Base-by-base conservation (phyloP, 2,797 vertebrate species). In the Halcyon chelicuti region DNA sequence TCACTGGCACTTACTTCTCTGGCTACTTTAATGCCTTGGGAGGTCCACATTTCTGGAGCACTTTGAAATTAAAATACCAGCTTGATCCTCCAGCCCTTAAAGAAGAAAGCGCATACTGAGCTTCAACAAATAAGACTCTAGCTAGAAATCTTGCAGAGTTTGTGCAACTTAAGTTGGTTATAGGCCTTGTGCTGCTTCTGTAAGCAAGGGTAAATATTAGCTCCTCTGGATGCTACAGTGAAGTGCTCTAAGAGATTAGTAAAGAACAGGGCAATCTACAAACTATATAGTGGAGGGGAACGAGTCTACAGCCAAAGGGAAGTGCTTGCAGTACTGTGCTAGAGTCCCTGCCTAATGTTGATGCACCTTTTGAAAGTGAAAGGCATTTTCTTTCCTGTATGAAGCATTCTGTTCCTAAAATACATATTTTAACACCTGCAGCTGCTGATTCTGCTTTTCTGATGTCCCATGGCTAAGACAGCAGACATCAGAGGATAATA, bases 391-490 rank as follows among this genome's bases (percentile, higher is more conserved):
- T 61, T 71, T 67, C 71, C 47, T 55, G 7, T 82, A 40, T 54
- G 52, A 65, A 82, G 29, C 21, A 29, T 85, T 94, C 52, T 76
- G 26, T 92, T 93, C 85, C 72, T 51, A 83, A 94, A 94, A 82
- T 82, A 73, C 4, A 15, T 71, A 20, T 87, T 79, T 67, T 76
- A 95, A 68, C 89, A 91, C 54, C 49, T 87, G 49, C 39, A 60
- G 57, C 61, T 94, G 84, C 42, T 92, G 91, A 84, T 85, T 91
- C 31, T 94, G 67, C 86, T 88, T 83, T 95, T 91, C 63, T 89
- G 26, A 58, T 39, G 44, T 72, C 75, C 42, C 52, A 14, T 63
- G 57, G 40, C 81, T 89, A 90, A 88, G 80, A 78, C 28, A 55
- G 74, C 60, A 94, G 88, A 84, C 63, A 82, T 47, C 14, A 73